These are phyloP conservation scores for Torymus tubicola DNA, from an alignment of 2,888 invertebrate species.

Conservation along the genomic window DNA sequence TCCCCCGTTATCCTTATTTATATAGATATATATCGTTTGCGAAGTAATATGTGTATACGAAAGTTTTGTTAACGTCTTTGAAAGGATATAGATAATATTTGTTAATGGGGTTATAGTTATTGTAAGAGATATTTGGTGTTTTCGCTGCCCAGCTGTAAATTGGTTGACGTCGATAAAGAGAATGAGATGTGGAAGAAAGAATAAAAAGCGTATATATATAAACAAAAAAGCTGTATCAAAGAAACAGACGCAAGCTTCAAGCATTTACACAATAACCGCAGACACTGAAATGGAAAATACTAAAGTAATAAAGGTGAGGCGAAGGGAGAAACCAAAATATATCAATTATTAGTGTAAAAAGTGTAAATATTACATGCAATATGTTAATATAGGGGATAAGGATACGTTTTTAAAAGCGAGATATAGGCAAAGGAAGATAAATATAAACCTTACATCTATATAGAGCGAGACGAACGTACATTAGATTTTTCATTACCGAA, in stretches of 20 bases:
- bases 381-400: constrained; percentile 34
- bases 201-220: not conserved
- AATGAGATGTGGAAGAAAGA: too few relatives aligned
- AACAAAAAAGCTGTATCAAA: not conserved
- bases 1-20: too few relatives aligned
- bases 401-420: constrained; percentile 31
- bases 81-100: constrained; percentile 1
- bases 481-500: constrained; percentile 49
- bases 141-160: too few relatives aligned
- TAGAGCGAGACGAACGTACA: constrained; percentile 19
- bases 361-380: constrained; percentile 53
- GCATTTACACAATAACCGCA: constrained; percentile 31
- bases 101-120: not conserved
- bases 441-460: constrained; percentile 17
- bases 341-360: constrained; percentile 59
- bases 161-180: too few relatives aligned
- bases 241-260: constrained; percentile 13
- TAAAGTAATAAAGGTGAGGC: constrained; percentile 1
- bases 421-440: not conserved
- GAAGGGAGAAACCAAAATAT: constrained; percentile 28
- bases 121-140: too few relatives aligned
- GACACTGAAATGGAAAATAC: constrained; percentile 25
- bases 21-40: too few relatives aligned
- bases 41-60: too few relatives aligned
- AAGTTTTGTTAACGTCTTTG: not conserved